Conservation (phyloP, 2,797 vertebrate genomes). For the Danio albolineatus region DNA sequence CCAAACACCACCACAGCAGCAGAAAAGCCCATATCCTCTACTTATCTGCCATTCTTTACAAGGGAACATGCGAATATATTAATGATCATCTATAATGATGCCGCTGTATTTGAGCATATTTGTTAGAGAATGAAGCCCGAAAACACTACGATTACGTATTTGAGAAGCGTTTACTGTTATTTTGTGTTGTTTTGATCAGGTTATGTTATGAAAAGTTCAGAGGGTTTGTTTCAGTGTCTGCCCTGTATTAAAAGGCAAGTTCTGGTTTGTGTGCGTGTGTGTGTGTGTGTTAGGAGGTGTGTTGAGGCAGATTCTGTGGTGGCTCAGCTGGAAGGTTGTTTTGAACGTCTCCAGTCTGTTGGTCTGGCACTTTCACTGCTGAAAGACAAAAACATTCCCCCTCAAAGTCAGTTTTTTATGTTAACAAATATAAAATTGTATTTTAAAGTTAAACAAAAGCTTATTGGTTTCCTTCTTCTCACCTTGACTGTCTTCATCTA, state of each 20-base stretch:
- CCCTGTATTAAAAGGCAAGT: constrained; percentile 1
- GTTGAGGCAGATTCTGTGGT: constrained; percentile 78
- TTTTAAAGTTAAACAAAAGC: background rate
- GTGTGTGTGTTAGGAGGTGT: constrained; percentile 65
- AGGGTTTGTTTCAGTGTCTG: constrained; percentile 52
- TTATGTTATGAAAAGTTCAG: background rate
- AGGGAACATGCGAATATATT: background rate
- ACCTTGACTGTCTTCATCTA: constrained; percentile 65
- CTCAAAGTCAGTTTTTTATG: background rate
- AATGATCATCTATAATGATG: background rate
- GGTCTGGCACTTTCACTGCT: constrained; percentile 71
- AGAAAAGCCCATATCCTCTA: constrained; percentile 9
- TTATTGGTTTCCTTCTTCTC: background rate
- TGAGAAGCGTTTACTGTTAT: background rate
- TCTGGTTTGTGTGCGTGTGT: constrained; percentile 14
- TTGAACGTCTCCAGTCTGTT: constrained; percentile 64
- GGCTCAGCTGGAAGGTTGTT: constrained; percentile 76
- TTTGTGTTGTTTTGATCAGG: background rate
- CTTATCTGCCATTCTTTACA: background rate
- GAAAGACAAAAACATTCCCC: constrained; percentile 32
- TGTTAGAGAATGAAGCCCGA: background rate
- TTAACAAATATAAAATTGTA: background rate
- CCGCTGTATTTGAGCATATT: constrained; percentile 13
- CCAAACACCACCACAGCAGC: background rate
- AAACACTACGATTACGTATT: background rate